Conservation (phyloP, 2,113 vertebrate genomes). For the Lonchura striata region DNA sequence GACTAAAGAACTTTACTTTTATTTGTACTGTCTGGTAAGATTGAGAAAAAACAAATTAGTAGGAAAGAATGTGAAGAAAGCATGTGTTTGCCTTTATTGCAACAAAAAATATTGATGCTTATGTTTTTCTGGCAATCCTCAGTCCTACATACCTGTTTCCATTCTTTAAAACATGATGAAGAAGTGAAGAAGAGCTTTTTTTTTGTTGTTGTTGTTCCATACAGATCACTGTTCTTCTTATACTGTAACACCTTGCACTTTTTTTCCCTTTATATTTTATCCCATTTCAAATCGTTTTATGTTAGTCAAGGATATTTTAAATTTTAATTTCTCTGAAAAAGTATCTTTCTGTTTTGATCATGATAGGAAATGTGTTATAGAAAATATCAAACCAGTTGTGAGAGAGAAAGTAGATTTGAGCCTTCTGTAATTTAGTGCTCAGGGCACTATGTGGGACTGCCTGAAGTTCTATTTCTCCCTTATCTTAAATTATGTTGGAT, state of each 20-base stretch:
- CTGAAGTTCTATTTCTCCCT: background rate
- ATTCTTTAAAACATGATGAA: background rate
- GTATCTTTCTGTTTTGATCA: background rate
- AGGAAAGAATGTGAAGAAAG: background rate
- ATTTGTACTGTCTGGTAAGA: background rate
- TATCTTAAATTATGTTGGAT: background rate
- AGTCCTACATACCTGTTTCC: background rate
- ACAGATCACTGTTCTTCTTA: background rate
- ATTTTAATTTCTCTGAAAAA: background rate
- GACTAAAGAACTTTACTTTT: background rate
- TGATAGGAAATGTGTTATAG: background rate
- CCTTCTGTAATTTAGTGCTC: background rate
- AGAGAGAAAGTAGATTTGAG: background rate
- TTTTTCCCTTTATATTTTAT: background rate
- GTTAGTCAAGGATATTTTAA: background rate
- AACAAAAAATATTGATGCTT: background rate
- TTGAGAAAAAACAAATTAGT: background rate
- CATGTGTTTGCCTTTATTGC: background rate
- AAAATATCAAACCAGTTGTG: background rate
- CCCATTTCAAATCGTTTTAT: background rate
- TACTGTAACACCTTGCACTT: background rate
- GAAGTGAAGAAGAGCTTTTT: background rate
- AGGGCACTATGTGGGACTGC: accelerated
- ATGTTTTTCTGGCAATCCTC: background rate
- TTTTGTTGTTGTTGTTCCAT: background rate